Evolutionary conservation across 1,140 invertebrate species (phyloP).

Genomic region (Zeugodacus cucurbitae): DNA sequence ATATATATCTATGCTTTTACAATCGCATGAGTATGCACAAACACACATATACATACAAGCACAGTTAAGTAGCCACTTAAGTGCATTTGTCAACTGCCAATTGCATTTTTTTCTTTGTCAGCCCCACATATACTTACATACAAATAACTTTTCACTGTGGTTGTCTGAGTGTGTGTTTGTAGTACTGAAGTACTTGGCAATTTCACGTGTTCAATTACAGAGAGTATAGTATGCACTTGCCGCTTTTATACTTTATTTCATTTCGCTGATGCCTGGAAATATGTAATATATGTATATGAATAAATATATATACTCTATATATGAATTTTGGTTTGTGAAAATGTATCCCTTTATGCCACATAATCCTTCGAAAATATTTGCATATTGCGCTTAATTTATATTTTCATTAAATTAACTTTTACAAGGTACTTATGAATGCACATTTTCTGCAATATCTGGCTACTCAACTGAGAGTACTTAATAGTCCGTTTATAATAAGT

Average conservation of each 20-base stretch:
- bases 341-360: too few species aligned
- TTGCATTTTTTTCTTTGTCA: not conserved
- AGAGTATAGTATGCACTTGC: not conserved
- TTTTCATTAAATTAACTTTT: too few species aligned
- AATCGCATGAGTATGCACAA: not conserved
- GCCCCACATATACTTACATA: not conserved
- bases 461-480: not conserved
- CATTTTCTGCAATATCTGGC: too few species aligned
- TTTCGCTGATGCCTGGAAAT: too few species aligned
- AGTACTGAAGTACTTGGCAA: not conserved
- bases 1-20: not conserved
- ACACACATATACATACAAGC: not conserved
- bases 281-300: not conserved
- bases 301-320: too few species aligned
- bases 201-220: not conserved
- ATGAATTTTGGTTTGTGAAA: too few species aligned
- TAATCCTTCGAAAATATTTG: too few species aligned
- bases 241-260: not conserved
- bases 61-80: not conserved
- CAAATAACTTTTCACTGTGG: not conserved
- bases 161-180: not conserved
- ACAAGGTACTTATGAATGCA: too few species aligned
- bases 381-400: too few species aligned
- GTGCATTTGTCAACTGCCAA: constrained; percentile 23
- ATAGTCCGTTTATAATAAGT: not conserved